Evolutionary conservation across 2,888 invertebrate genomes (phyloP).

Genomic region (Chirona hameri): DNA sequence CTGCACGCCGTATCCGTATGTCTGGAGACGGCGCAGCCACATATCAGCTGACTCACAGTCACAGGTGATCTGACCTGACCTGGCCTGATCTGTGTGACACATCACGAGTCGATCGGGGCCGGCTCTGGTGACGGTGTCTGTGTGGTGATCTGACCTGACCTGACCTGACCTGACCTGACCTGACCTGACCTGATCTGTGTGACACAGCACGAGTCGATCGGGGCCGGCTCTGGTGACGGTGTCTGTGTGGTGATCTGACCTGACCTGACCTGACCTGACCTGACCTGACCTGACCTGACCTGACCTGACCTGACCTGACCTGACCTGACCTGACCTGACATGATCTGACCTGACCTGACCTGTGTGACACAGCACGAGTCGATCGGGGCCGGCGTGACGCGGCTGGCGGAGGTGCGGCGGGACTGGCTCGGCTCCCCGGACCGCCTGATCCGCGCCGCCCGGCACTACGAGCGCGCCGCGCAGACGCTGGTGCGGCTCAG

Average conservation of each 20-base stretch:
- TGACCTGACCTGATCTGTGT: neutral
- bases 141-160: neutral
- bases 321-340: neutral
- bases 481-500: conserved; percentile 51
- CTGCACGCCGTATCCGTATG: no score
- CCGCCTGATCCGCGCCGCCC: conserved; percentile 51
- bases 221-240: neutral
- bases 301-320: neutral
- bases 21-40: no score
- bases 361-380: conserved; percentile 35
- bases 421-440: conserved; percentile 50
- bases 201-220: conserved; percentile 36
- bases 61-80: no score
- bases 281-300: no score
- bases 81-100: no score
- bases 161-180: no score
- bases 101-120: neutral
- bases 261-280: no score
- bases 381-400: conserved; percentile 38
- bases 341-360: neutral
- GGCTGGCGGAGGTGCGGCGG: conserved; percentile 43
- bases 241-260: neutral
- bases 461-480: conserved; percentile 54
- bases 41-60: no score
- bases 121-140: no score